Evolutionary conservation across 2,797 vertebrate genomes (phyloP).

Genomic region (Hapalemur alaotrensis): DNA sequence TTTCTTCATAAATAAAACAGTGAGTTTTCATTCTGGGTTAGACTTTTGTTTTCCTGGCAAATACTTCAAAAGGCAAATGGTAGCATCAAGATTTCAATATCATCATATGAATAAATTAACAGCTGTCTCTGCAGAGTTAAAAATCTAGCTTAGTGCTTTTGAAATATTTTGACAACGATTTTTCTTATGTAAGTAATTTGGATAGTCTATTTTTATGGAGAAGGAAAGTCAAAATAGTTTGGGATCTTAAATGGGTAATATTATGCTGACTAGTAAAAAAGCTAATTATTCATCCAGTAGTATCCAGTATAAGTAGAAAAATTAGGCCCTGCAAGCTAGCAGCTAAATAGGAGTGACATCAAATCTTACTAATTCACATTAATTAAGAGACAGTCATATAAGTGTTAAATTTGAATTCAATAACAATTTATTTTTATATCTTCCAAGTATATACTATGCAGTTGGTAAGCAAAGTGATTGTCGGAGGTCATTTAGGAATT

Average conservation of each 20-base stretch:
- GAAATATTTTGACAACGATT: slow-evolving; percentile 42
- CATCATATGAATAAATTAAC: slow-evolving; percentile 14
- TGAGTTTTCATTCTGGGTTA: slow-evolving; percentile 3
- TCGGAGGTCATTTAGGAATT: slow-evolving; percentile 5
- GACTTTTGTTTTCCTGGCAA: slow-evolving; percentile 15
- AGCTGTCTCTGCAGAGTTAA: slow-evolving; percentile 25
- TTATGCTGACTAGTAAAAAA: slow-evolving; percentile 33
- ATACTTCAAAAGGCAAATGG: background rate
- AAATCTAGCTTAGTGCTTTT: slow-evolving; percentile 3
- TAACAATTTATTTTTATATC: background rate
- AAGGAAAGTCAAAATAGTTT: slow-evolving; percentile 49
- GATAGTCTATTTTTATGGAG: background rate
- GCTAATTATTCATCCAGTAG: slow-evolving; percentile 19
- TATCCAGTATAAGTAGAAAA: background rate
- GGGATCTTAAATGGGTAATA: background rate
- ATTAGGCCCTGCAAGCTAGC: background rate
- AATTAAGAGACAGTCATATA: background rate
- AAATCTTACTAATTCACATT: slow-evolving; percentile 31
- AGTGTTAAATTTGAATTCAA: background rate
- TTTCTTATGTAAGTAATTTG: slow-evolving; percentile 19
- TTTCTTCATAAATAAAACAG: slow-evolving; percentile 17
- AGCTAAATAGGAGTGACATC: slow-evolving; percentile 2
- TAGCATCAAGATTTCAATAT: background rate
- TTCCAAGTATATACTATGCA: background rate
- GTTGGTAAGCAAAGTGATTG: background rate